Evolutionary conservation across 2,888 invertebrate species (phyloP), one percentile per base, ranked within the genome.

Genomic region (Anoncus sp.): DNA sequence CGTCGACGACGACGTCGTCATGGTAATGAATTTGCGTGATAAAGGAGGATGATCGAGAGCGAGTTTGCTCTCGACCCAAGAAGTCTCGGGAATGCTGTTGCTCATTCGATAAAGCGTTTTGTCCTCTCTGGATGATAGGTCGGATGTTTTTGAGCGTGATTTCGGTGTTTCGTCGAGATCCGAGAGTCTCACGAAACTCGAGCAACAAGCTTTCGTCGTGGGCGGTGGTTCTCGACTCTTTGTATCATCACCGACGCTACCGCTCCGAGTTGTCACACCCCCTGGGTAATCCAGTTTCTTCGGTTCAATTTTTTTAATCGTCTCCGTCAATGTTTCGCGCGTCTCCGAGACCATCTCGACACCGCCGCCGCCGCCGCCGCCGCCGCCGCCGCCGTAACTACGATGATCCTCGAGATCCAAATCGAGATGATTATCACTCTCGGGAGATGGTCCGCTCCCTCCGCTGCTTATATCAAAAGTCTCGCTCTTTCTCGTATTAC

Each of bases 91-190:
- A 81, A 95, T 95, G 49, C 95, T 95, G 77, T 93, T 92, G 57
- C 94, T 94, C 94, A 95, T 95, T 47, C 94, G 92, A 49, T 93
- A 92, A 20, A 92, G 87, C 77, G 75, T 85, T 86, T 83, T 88
- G 80, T 81, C 90, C 81, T 81, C 87, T 79, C 77, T 82, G 16
- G 75, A 12, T 0, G 18, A 31, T 5, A 49, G 60, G 0, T 87
- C 85, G 2, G 84, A 51, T 1, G 93, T 84, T 27, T 93, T 93
- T 57, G 92, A 91, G 69, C 93, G 93, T 43, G 91, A 91, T 7
- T n/a, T n/a, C n/a, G 93, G 92, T 5, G 94, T 93, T 85, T 95
- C 95, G 87, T 97, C 96, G 89, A 97, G 92, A 88, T 97, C 97
- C 1, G 97, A 97, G 7, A 97, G 92, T 86, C 95, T 95, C 0